Evolutionary conservation across 1,140 invertebrate genomes (phyloP), one percentile per base, ranked within the genome.

Genomic region (Tetraneura akinire): DNA sequence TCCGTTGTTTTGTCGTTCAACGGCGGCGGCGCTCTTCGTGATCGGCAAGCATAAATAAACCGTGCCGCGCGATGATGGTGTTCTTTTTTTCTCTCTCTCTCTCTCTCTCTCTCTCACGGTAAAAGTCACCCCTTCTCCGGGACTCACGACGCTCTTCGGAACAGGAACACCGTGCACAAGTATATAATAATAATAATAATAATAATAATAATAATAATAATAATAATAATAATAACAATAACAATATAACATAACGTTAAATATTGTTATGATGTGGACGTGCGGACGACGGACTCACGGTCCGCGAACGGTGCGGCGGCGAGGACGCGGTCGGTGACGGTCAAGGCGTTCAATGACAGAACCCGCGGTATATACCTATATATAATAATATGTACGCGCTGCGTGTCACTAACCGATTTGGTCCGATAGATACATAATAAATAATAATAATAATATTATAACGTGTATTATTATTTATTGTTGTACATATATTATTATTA

Each of bases 321-420:
- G 14, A n/a, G 49, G 49, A 18, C 51, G n/a, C 9, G 3, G 53
- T 1, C 1, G n/a, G n/a, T 42, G 23, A 8, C 45, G 21, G 66
- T 49, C 66, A 23, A 68, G 37, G 32, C 42, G 66, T 70, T 45
- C 66, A 70, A 49, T 70, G 66, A 70, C 42, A 70, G 66, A 70
- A 70, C 66, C 45, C 21, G 66, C 11, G 32, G 32, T 37, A 37
- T 37, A n/a, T n/a, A n/a, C n/a, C n/a, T n/a, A n/a, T n/a, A n/a
- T n/a, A n/a, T n/a, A n/a, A n/a, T n/a, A n/a, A n/a, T n/a, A n/a
- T n/a, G n/a, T n/a, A 37, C 32, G 32, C 21, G 49, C n/a, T n/a
- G n/a, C n/a, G 66, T 70, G 66, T 70, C 66, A 49, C 66, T 70
- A 70, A 70, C 66, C 66, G 66, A 70, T 70, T 26, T 70, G 66